Evolutionary conservation across 2,113 vertebrate genomes (phyloP).

Genomic region (Centropus unirufus): DNA sequence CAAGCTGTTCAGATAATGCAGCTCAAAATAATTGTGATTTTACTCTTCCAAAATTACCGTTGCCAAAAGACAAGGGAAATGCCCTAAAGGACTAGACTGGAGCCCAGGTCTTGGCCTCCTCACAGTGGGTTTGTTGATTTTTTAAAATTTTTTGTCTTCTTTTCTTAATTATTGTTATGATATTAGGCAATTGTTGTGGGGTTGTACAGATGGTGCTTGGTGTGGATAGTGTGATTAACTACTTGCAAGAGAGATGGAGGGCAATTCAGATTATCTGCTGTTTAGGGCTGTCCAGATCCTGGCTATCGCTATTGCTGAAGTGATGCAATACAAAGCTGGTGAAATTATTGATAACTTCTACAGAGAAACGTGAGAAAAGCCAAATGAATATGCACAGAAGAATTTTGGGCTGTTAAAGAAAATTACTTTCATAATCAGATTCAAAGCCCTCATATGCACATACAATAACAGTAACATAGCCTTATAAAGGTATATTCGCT

Average conservation of each 20-base stretch:
- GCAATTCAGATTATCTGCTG: background rate
- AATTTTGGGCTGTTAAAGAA: background rate
- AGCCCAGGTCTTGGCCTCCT: background rate
- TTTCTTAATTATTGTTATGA: background rate
- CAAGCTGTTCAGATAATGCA: conserved; percentile 21
- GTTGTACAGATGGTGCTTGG: background rate
- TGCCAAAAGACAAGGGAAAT: background rate
- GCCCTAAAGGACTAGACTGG: background rate
- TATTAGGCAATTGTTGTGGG: background rate
- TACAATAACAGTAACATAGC: rapidly evolving
- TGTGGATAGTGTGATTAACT: background rate
- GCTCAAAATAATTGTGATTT: background rate
- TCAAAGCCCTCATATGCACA: background rate
- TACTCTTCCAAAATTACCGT: background rate
- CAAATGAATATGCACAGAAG: background rate
- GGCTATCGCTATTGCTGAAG: background rate
- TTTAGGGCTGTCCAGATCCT: background rate
- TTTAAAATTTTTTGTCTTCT: too few relatives aligned
- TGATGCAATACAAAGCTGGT: background rate
- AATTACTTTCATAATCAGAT: background rate
- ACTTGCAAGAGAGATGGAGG: rapidly evolving
- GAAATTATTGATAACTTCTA: background rate
- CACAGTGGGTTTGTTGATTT: background rate
- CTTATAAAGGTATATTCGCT: background rate
- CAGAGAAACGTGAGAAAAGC: background rate